Evolutionary conservation across 2,797 vertebrate genomes (phyloP), one percentile per base, ranked within the genome.

Genomic region (Ambastaia sidthimunki): DNA sequence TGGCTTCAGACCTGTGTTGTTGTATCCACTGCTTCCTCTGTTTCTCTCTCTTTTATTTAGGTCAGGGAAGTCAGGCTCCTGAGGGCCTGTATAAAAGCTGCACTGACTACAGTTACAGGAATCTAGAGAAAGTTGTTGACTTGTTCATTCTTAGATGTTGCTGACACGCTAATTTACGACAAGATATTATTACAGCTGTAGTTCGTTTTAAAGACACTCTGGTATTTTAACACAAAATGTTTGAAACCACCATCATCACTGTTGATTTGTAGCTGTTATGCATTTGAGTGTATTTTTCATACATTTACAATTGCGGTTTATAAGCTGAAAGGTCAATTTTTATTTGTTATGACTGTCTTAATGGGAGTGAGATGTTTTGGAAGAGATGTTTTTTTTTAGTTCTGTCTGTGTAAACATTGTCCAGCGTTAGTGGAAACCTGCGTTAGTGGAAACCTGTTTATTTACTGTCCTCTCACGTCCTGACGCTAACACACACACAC

Each of bases 41-140:
- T 74, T 47, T 85, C 70, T 67, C 44, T n/a, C 85, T 80, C 19
- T 4, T 83, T 21, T 2, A 54, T 21, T 57, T 21, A 19, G 21
- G n/a, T 21, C 23, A 6, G 23, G 3, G 15, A 60, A 15, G 57
- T 15, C 15, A 11, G 23, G 21, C 1, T 59, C n/a, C 7, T 19
- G 54, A 21, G 19, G 7, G 12, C 57, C 52, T 73, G 21, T n/a
- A 44, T 19, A 59, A 44, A 37, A 19, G 37, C 23, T 19, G 18
- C 52, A 60, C 65, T 2, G 21, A 7, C n/a, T 11, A 37, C 1
- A 34, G n/a, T 54, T 37, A 21, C 15, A 15, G 23, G 48, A n/a
- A 55, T 76, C 10, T 76, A 25, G 3, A n/a, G 19, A 66, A 13
- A 23, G 10, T 54, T 75, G n/a, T 74, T 74, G 28, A 13, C 5